Conservation (phyloP, 2,888 invertebrate species). For the Phoronis australis region DNA sequence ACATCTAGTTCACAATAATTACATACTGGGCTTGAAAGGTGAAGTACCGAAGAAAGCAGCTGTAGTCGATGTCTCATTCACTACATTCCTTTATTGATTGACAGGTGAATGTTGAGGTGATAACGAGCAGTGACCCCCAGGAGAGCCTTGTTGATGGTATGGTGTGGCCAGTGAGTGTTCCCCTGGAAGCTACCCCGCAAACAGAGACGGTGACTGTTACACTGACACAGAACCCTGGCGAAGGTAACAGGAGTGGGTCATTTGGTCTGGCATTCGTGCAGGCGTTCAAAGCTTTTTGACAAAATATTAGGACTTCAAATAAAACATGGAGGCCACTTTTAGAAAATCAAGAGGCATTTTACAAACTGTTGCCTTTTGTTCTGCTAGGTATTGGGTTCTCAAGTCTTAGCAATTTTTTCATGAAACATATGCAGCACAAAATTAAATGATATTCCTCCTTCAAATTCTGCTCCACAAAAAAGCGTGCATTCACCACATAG, state of each 20-base stretch:
- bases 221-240: slow-evolving; percentile 42
- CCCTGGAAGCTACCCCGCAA: too few relatives aligned
- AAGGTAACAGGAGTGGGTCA: too few relatives aligned
- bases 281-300: too few relatives aligned
- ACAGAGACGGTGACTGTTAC: slow-evolving; percentile 51
- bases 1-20: neutral
- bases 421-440: too few relatives aligned
- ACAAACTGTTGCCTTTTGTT: neutral
- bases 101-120: slow-evolving; percentile 29
- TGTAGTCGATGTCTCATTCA: neutral
- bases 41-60: neutral
- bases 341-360: neutral
- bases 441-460: too few relatives aligned
- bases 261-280: too few relatives aligned
- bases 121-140: too few relatives aligned
- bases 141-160: too few relatives aligned
- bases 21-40: neutral
- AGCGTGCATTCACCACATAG: too few relatives aligned
- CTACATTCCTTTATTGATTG: too few relatives aligned
- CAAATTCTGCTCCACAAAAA: neutral
- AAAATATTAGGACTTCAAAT: too few relatives aligned
- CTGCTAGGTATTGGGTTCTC: neutral
- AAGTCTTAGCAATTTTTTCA: neutral
- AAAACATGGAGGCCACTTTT: neutral
- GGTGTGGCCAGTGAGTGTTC: too few relatives aligned